Conservation (phyloP, 2,797 vertebrate species). For the Myripristis jacobus region DNA sequence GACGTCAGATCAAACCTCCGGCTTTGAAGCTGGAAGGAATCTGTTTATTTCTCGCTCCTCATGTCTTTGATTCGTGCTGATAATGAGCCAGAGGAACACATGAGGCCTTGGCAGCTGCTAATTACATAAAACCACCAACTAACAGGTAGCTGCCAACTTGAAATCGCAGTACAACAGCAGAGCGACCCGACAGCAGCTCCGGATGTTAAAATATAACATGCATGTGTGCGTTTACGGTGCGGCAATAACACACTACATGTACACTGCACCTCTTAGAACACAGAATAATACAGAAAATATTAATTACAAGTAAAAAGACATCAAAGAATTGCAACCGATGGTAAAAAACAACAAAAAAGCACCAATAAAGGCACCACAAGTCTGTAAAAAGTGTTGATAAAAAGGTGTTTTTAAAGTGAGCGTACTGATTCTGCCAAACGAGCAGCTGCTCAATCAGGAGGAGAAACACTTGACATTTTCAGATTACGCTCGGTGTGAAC, state of each 20-base stretch:
- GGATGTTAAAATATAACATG: neutral
- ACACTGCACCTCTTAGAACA: too few relatives aligned
- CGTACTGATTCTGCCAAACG: neutral
- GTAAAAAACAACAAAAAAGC: too few relatives aligned
- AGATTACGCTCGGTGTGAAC: neutral
- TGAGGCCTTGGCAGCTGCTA: neutral
- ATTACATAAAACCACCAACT: conserved; percentile 17
- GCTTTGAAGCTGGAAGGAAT: conserved; percentile 27
- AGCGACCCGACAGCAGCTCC: neutral
- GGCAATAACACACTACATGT: too few relatives aligned
- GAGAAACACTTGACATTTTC: conserved; percentile 14
- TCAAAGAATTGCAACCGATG: too few relatives aligned
- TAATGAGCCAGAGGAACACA: conserved; percentile 39
- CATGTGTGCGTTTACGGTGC: too few relatives aligned
- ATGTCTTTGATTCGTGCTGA: conserved; percentile 29
- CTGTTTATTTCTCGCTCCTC: conserved; percentile 25
- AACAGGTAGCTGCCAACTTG: conserved; percentile 6
- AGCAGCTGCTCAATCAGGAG: neutral
- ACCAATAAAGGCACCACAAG: too few relatives aligned
- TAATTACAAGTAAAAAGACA: too few relatives aligned
- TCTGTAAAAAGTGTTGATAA: too few relatives aligned
- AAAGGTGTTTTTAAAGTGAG: too few relatives aligned
- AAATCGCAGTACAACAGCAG: neutral
- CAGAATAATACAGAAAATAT: too few relatives aligned
- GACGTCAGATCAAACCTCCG: too few relatives aligned